phyloP scores from a whole-genome alignment of 1,140 invertebrate genomes.

The fruit fly (Drosophila melanogaster) region Release_6_plus_ISO1_MT NC_004354.4:13312501-13313000 shows the following conservation, averaged over 20 bases:
- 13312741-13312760: neutral
- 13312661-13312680: conserved; percentile 50
- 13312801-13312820: conserved; percentile 7
- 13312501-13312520: conserved; percentile 56
- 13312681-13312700: conserved; percentile 33
- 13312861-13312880: conserved; percentile 12
- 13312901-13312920: neutral
- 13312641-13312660: conserved; percentile 46
- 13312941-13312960: neutral
- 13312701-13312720: conserved; percentile 14
- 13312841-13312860: conserved; percentile 26
- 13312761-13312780: neutral
- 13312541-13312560: conserved; percentile 34
- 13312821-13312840: conserved; percentile 30
- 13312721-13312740: conserved; percentile 2
- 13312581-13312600: conserved; percentile 13
- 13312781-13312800: conserved; percentile 19
- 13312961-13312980: neutral
- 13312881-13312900: neutral
- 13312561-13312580: no score
- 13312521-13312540: conserved; percentile 73
- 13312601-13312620: conserved; percentile 78
- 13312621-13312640: conserved; percentile 56
- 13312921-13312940: neutral
- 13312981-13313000: neutral